These are phyloP conservation scores for Theristus sp. DNA, from an alignment of 2,888 invertebrate genomes.

Conservation along the genomic window DNA sequence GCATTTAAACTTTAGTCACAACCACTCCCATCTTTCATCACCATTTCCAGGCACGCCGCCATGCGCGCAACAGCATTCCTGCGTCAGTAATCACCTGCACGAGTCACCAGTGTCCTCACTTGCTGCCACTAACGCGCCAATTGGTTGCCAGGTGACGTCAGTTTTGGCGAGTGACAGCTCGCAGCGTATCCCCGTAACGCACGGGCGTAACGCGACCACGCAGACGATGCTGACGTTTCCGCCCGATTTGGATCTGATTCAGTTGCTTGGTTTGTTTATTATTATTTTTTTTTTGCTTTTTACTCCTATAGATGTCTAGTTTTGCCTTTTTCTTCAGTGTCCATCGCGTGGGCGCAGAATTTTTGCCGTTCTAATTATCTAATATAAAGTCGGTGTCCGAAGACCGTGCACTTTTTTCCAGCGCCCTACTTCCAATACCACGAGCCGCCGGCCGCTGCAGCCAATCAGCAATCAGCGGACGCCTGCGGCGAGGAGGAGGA, in stretches of 20 bases:
- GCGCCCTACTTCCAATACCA: neutral
- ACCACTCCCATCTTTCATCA: too few relatives aligned
- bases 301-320: too few relatives aligned
- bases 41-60: too few relatives aligned
- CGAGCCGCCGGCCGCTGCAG: neutral
- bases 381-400: too few relatives aligned
- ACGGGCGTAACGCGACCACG: neutral
- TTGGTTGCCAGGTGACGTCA: too few relatives aligned
- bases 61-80: neutral
- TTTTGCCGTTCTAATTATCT: too few relatives aligned
- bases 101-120: neutral
- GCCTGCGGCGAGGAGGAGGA: neutral
- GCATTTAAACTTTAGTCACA: too few relatives aligned
- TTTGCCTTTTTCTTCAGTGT: too few relatives aligned
- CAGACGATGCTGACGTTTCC: conserved; percentile 5
- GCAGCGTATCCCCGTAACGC: neutral
- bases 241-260: neutral
- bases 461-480: neutral
- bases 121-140: neutral
- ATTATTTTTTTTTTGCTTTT: neutral
- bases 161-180: neutral
- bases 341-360: too few relatives aligned
- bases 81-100: too few relatives aligned
- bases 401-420: too few relatives aligned
- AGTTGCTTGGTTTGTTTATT: conserved; percentile 1